Percentiles rank a stretch among this genome's conserved stretches.
phyloP scores from a whole-genome alignment of 2,888 invertebrate species.

The Epinotia ramella region DNA sequence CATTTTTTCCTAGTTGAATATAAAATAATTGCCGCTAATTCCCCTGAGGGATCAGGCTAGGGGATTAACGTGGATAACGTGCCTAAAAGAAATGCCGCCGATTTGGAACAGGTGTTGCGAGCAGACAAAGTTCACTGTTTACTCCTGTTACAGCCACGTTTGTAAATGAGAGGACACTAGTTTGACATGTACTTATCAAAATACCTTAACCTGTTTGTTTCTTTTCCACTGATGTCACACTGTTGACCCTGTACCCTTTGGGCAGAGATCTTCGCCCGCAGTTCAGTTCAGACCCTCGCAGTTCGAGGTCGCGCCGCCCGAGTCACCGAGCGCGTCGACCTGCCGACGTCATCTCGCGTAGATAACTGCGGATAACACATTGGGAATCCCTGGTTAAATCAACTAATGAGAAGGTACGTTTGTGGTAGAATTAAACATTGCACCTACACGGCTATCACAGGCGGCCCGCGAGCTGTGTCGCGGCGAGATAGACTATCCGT shows the following conservation, averaged over 20 bases:
- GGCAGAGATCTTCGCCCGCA: constrained; percentile 5
- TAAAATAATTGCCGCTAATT: no score
- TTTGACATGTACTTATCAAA: neutral
- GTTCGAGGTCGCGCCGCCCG: constrained; percentile 25
- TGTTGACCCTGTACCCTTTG: constrained; percentile 25
- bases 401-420: neutral
- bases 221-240: neutral
- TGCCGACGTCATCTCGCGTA: constrained; percentile 8
- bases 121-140: neutral
- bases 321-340: constrained; percentile 27
- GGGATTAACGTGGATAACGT: no score
- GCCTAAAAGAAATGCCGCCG: neutral
- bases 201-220: neutral
- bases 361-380: neutral
- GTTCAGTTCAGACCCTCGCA: constrained; percentile 5
- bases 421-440: neutral
- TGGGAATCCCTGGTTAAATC: neutral
- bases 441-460: neutral
- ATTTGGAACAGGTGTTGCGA: neutral
- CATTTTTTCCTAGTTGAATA: no score
- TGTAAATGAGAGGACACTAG: neutral
- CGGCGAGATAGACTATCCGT: no score
- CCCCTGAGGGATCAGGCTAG: no score
- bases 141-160: neutral
- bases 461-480: no score